phyloP scores from a whole-genome alignment of 2,113 vertebrate genomes.

The Neogobius melanostomus region DNA sequence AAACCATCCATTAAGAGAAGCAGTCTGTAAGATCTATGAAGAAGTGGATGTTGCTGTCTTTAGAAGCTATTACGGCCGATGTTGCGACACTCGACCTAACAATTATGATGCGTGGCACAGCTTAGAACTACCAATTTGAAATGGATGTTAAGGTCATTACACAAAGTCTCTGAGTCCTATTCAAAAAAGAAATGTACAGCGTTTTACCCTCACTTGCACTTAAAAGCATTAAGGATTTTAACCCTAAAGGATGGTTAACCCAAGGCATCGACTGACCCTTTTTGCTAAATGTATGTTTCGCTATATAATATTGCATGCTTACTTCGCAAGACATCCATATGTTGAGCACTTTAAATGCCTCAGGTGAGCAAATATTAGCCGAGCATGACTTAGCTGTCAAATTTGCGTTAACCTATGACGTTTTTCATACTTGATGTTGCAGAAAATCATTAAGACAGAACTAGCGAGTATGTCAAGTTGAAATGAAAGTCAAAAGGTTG shows the following conservation, averaged over 20 bases:
- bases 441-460: constrained; percentile 30
- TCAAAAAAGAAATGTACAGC: constrained; percentile 41
- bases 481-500: constrained; percentile 50
- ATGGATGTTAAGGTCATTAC: constrained; percentile 64
- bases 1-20: constrained; percentile 29
- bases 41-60: constrained; percentile 38
- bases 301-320: constrained; percentile 10
- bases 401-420: constrained; percentile 37
- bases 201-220: constrained; percentile 27
- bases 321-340: constrained; percentile 18
- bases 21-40: constrained; percentile 12
- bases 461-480: constrained; percentile 29
- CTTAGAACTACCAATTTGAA: constrained; percentile 65
- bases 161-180: constrained; percentile 46
- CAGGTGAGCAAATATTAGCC: constrained; percentile 17
- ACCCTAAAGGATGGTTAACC: constrained; percentile 8
- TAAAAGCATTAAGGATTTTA: constrained; percentile 24
- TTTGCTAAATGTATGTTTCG: constrained; percentile 23
- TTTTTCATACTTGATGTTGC: constrained; percentile 28
- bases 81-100: constrained; percentile 61
- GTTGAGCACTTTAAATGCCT: constrained; percentile 17
- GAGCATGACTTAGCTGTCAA: constrained; percentile 43
- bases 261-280: constrained; percentile 9
- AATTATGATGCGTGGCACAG: constrained; percentile 63
- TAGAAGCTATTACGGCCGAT: constrained; percentile 55